Evolutionary conservation across 1,140 invertebrate species (phyloP), one percentile per base, ranked within the genome.

Genomic region (Varroa destructor): DNA sequence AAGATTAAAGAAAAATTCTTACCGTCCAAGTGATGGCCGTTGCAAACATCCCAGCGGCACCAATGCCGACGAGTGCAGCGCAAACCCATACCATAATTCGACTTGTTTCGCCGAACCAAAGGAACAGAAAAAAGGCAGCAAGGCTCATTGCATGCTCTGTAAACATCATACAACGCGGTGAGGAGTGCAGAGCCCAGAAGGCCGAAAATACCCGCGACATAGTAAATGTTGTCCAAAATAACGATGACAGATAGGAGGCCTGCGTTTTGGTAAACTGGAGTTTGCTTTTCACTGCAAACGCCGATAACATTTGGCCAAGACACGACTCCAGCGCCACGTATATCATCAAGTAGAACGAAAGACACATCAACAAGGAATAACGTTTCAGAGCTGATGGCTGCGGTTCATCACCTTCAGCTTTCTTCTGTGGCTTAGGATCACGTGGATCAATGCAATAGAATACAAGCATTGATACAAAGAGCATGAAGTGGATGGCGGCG

Each of bases 191-290:
- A 3, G 80, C 78, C 71, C 80, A 76, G 55, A 82, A 80, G 51
- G 83, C 82, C 43, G 79, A 78, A 6, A 81, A 72, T 64, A 81
- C 81, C n/a, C 83, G 74, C 10, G 78, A 79, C 43, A 80, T 75
- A 36, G 82, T 81, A 46, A 83, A 78, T 1, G 79, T 78, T 1
- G 81, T 81, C 83, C 83, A 84, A 72, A 82, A 84, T 8, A 82
- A 73, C 25, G 82, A 79, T 6, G 80, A 79, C 42, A 83, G 73
- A 72, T 78, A 77, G 1, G 80, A 78, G 12, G 79, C 81, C 58
- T 77, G 75, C 6, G 76, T 73, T 73, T 80, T 79, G 14, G 76
- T 75, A 75, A 80, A 80, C 5, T 75, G 56, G 10, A 77, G 74
- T 72, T 78, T 74, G 40, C 77, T 74, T 46, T 78, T 74, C 25